Evolutionary conservation across 1,140 invertebrate genomes (phyloP).

Genomic region (Neodiprion lecontei): DNA sequence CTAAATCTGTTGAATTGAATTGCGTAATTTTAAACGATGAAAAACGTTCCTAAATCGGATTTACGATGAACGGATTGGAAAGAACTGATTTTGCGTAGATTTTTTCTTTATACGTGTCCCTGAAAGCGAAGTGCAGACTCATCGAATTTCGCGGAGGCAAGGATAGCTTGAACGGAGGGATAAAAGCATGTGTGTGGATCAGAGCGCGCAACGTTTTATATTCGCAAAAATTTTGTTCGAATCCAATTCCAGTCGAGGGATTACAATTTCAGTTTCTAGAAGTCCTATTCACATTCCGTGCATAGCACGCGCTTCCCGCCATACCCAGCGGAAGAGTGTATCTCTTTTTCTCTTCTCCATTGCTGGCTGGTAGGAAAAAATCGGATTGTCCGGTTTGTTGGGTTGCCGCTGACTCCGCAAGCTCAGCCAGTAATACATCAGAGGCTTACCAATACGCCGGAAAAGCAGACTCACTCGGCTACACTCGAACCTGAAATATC

Average conservation of each 20-base stretch:
- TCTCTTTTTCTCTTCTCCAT: constrained; percentile 18
- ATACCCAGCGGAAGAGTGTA: background rate
- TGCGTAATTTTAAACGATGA: too few species aligned
- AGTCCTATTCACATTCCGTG: background rate
- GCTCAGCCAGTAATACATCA: constrained; percentile 50
- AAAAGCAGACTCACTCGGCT: background rate
- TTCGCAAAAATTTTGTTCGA: background rate
- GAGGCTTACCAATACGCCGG: constrained; percentile 37
- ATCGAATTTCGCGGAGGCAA: too few species aligned
- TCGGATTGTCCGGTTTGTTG: constrained; percentile 48
- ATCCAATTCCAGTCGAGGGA: background rate
- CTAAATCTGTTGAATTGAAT: too few species aligned
- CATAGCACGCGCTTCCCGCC: background rate
- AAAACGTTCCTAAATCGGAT: too few species aligned
- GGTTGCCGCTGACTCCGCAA: constrained; percentile 47
- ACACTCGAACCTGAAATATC: constrained; percentile 48
- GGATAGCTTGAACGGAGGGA: too few species aligned
- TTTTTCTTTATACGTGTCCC: too few species aligned
- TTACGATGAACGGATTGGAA: too few species aligned
- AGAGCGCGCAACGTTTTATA: too few species aligned
- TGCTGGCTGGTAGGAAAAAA: constrained; percentile 27
- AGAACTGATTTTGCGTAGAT: too few species aligned
- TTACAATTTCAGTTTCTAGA: background rate
- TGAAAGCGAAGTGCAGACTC: too few species aligned
- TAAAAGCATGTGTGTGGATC: too few species aligned